Percentiles rank a stretch among this genome's conserved stretches.
phyloP scores from a whole-genome alignment of 64 coral and sea anemone genomes.

The Cladopsammia gracilis region DNA sequence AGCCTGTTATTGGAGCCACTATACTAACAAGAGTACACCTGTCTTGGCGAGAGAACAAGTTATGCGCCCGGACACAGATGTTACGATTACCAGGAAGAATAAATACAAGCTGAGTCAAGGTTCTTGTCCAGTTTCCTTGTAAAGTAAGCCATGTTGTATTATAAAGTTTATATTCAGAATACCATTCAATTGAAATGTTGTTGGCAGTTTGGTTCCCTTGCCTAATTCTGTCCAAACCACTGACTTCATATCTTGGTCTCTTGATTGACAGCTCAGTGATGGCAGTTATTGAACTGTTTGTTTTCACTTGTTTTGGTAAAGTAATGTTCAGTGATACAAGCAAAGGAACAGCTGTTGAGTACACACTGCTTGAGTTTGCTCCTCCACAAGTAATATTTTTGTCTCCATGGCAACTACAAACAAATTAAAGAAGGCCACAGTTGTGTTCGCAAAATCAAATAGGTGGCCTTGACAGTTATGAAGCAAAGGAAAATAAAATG shows the following conservation, averaged over 20 bases:
- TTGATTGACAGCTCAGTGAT: slow-evolving; percentile 28
- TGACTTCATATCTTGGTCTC: not conserved
- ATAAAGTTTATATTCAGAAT: not conserved
- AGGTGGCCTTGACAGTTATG: no score
- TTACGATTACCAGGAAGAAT: slow-evolving; percentile 22
- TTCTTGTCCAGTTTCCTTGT: slow-evolving; percentile 47
- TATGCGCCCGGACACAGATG: slow-evolving; percentile 63
- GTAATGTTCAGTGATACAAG: slow-evolving; percentile 34
- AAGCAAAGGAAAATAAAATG: no score
- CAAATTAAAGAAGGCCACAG: not conserved
- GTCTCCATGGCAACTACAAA: not conserved
- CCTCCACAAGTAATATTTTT: slow-evolving; percentile 67
- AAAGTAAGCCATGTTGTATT: slow-evolving; percentile 32
- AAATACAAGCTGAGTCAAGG: slow-evolving; percentile 9
- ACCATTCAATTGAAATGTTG: slow-evolving; percentile 28
- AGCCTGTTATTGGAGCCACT: slow-evolving; percentile 57
- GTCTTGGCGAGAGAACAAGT: slow-evolving; percentile 45
- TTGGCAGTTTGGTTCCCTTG: slow-evolving; percentile 43
- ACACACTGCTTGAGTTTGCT: slow-evolving; percentile 45
- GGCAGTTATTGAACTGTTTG: slow-evolving; percentile 39
- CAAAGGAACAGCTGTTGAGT: slow-evolving; percentile 75
- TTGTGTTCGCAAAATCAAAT: no score
- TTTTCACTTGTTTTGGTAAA: slow-evolving; percentile 5
- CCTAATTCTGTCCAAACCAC: slow-evolving; percentile 27
- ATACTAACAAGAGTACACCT: slow-evolving; percentile 42